phyloP scores from a whole-genome alignment of 2,888 invertebrate species.

The Drosophila prolongata region DNA sequence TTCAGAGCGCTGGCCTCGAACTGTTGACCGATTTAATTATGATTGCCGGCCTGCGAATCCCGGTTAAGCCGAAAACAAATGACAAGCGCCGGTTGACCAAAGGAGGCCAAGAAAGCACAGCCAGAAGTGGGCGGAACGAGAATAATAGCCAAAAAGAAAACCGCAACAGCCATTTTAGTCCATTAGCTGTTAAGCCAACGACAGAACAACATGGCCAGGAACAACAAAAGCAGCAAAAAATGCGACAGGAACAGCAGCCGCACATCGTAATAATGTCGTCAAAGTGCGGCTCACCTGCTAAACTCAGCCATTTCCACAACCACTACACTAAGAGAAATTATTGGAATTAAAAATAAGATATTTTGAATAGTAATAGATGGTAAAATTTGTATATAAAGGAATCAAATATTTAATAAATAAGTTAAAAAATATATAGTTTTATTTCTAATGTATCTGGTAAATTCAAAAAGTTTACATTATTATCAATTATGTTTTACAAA shows the following conservation, averaged over 20 bases:
- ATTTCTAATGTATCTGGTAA: too few species aligned
- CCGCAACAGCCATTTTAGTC: conserved; percentile 62
- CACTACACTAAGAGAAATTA: conserved; percentile 6
- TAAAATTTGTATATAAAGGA: too few species aligned
- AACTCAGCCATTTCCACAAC: conserved; percentile 51
- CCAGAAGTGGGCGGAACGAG: background rate
- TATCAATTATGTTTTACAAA: too few species aligned
- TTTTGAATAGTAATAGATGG: too few species aligned
- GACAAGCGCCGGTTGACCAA: conserved; percentile 42
- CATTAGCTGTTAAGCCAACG: conserved; percentile 68
- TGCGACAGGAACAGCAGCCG: conserved; percentile 30
- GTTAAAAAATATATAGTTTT: too few species aligned
- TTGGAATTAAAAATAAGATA: background rate
- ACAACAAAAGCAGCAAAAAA: conserved; percentile 32
- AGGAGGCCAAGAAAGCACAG: conserved; percentile 23
- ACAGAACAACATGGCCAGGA: conserved; percentile 41
- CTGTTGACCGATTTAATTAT: conserved; percentile 52
- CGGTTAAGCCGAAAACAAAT: conserved; percentile 54
- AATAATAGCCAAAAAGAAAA: conserved; percentile 49
- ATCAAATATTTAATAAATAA: too few species aligned
- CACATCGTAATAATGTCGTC: conserved; percentile 64
- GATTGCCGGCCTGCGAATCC: conserved; percentile 40
- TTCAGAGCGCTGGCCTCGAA: conserved; percentile 23
- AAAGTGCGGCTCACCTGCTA: conserved; percentile 50
- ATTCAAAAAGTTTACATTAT: too few species aligned